Conservation (phyloP, 2,797 vertebrate genomes). For the Siniperca obscura region DNA sequence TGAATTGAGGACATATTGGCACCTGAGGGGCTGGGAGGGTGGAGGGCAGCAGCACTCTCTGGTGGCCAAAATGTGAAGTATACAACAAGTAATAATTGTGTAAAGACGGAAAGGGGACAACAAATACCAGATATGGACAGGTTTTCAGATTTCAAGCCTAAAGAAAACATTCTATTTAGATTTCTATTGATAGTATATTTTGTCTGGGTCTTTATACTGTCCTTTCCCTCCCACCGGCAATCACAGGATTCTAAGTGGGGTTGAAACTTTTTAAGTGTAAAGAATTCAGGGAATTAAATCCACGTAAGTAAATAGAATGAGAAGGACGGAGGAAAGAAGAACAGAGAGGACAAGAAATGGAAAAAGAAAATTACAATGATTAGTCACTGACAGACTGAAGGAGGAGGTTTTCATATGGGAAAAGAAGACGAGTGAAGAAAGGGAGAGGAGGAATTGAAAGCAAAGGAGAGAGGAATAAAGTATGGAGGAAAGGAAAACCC, state of each 20-base stretch:
- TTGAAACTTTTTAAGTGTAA: background rate
- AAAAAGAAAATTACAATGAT: background rate
- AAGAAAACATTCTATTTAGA: background rate
- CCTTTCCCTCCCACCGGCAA: background rate
- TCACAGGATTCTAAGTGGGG: background rate
- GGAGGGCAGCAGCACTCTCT: constrained; percentile 28
- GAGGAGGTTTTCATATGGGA: background rate
- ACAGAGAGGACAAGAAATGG: background rate
- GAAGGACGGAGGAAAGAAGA: background rate
- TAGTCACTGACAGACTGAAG: background rate
- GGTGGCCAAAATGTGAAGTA: constrained; percentile 7
- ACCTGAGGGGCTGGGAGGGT: background rate
- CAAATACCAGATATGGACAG: background rate
- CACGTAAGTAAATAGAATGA: background rate
- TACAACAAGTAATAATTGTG: background rate
- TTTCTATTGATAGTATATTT: background rate
- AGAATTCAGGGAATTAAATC: background rate
- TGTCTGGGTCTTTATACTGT: background rate
- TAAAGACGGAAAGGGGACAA: background rate
- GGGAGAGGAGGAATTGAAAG: background rate
- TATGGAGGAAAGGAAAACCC: background rate
- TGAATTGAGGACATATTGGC: constrained; percentile 63
- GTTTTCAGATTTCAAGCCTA: background rate
- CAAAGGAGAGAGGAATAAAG: background rate
- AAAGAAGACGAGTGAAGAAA: background rate